Percentiles rank a stretch among this genome's conserved stretches.
phyloP scores from a whole-genome alignment of 92 coral and sea anemone species.

The Phenganax stokvisi region DNA sequence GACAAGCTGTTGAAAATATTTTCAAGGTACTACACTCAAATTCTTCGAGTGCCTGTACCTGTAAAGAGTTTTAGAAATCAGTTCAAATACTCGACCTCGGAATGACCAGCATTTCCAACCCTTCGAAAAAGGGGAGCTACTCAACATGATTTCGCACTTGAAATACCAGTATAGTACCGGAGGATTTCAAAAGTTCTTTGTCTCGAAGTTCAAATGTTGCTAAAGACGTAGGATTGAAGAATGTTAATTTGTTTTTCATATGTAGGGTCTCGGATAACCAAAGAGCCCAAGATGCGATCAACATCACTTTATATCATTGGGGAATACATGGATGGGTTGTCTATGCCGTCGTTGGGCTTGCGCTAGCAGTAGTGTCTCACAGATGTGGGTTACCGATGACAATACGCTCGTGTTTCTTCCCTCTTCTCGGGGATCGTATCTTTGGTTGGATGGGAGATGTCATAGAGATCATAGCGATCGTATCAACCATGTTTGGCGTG shows the following conservation, averaged over 20 bases:
- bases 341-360: constrained; percentile 33
- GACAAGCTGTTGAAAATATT: no score
- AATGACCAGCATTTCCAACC: no score
- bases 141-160: no score
- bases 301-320: constrained; percentile 40
- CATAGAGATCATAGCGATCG: constrained; percentile 32
- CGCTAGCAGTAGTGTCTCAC: constrained; percentile 25
- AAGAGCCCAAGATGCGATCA: constrained; percentile 51
- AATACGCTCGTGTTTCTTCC: constrained; percentile 40
- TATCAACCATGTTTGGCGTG: constrained; percentile 44
- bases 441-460: constrained; percentile 48
- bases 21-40: no score
- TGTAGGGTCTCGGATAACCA: constrained; percentile 52
- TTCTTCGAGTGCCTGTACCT: no score
- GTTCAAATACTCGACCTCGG: no score
- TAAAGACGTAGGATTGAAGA: no score
- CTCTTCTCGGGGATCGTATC: constrained; percentile 50
- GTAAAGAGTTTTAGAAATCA: no score
- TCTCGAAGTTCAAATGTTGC: no score
- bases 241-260: neutral
- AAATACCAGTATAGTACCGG: no score
- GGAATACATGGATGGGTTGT: constrained; percentile 45
- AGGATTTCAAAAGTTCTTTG: no score
- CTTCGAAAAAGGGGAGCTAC: no score
- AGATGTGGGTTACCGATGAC: constrained; percentile 40